Conservation (phyloP, 2,888 invertebrate species). For the Zygothrica quintamaculata region DNA sequence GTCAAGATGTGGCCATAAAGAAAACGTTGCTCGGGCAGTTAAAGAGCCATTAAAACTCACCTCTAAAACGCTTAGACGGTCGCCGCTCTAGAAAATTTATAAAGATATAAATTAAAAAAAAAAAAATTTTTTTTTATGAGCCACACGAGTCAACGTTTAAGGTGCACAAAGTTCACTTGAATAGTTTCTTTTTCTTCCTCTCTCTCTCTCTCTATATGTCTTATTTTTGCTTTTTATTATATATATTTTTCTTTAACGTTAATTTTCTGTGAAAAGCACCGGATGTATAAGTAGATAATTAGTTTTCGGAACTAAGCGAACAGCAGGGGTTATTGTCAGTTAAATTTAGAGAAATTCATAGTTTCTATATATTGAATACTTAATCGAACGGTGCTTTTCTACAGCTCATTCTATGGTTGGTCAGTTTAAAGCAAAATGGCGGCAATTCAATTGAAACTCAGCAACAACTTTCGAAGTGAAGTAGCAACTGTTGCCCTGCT, state of each 20-base stretch:
- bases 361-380: too few species aligned
- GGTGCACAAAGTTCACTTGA: slow-evolving; percentile 60
- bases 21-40: slow-evolving; percentile 57
- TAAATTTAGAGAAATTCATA: too few species aligned
- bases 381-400: too few species aligned
- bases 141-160: slow-evolving; percentile 65
- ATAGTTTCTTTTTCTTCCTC: slow-evolving; percentile 24
- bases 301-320: slow-evolving; percentile 37
- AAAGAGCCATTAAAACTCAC: slow-evolving; percentile 59
- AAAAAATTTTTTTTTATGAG: too few species aligned
- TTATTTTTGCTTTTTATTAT: not conserved
- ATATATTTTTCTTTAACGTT: slow-evolving; percentile 16
- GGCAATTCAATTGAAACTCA: slow-evolving; percentile 17
- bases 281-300: slow-evolving; percentile 61
- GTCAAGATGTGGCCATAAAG: slow-evolving; percentile 69
- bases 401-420: slow-evolving; percentile 44
- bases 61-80: slow-evolving; percentile 38
- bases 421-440: slow-evolving; percentile 60
- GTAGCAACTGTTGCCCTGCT: slow-evolving; percentile 54
- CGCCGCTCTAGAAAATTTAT: slow-evolving; percentile 54
- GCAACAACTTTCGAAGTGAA: slow-evolving; percentile 61
- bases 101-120: slow-evolving; percentile 51
- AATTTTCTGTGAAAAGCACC: slow-evolving; percentile 39
- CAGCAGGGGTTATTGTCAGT: slow-evolving; percentile 3
- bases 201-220: not conserved